Evolutionary conservation across 2,113 vertebrate species (phyloP).

Genomic region (Cynocephalus volans): DNA sequence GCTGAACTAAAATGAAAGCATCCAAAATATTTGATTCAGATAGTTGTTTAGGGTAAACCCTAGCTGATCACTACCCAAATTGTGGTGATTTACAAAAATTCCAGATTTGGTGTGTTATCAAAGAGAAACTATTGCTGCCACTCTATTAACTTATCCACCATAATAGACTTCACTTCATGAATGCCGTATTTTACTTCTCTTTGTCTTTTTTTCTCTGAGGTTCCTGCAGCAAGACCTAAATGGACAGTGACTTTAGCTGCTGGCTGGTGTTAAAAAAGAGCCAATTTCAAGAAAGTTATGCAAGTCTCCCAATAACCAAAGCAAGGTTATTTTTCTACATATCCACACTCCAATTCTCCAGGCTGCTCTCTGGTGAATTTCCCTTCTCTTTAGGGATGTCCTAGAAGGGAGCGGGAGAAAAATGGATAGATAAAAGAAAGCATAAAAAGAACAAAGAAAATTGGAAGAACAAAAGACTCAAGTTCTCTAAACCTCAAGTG

Average conservation of each 20-base stretch:
- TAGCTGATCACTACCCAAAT: not conserved
- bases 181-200: slow-evolving; percentile 35
- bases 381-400: not conserved
- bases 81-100: slow-evolving; percentile 35
- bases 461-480: not conserved
- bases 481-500: slow-evolving; percentile 36
- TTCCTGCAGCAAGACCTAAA: not conserved
- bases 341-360: slow-evolving; percentile 34
- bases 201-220: slow-evolving; percentile 42
- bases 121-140: slow-evolving; percentile 4
- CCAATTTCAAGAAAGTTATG: slow-evolving; percentile 42
- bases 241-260: not conserved
- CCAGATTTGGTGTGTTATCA: not conserved
- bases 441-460: slow-evolving; percentile 31
- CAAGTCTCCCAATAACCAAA: slow-evolving; percentile 38
- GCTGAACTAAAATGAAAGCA: slow-evolving; percentile 50
- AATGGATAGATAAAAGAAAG: slow-evolving; percentile 25
- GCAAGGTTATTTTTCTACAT: slow-evolving; percentile 18
- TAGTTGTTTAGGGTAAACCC: slow-evolving; percentile 24
- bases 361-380: not conserved
- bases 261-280: slow-evolving; percentile 45
- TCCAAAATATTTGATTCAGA: slow-evolving; percentile 38
- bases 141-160: slow-evolving; percentile 7
- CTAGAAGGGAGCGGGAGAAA: not conserved
- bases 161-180: not conserved